Evolutionary conservation across 2,113 vertebrate genomes (phyloP).

Genomic region (Cebus imitator): DNA sequence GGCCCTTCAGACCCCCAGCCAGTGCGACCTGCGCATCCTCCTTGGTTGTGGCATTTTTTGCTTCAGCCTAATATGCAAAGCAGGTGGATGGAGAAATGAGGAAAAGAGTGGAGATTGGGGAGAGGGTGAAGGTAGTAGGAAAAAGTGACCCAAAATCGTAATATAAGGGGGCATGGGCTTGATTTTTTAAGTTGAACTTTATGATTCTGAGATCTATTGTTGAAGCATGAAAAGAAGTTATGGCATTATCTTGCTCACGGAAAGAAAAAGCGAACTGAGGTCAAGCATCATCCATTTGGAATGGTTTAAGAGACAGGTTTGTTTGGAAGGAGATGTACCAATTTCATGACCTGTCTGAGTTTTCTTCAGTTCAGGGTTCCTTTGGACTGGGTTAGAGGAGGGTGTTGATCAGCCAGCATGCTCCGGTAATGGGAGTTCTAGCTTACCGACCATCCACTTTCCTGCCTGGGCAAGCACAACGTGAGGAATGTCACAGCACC

Average conservation of each 20-base stretch:
- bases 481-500: fast-evolving
- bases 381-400: not conserved
- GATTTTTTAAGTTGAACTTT: not conserved
- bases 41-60: too few species aligned
- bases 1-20: not conserved
- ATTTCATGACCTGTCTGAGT: too few species aligned
- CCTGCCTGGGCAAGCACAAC: not conserved
- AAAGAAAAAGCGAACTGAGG: not conserved
- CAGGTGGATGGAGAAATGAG: not conserved
- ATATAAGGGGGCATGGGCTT: not conserved
- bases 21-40: not conserved
- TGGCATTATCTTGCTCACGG: not conserved
- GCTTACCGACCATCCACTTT: not conserved
- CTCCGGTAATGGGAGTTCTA: not conserved
- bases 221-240: not conserved
- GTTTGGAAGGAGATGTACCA: not conserved
- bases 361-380: not conserved
- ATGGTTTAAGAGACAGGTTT: not conserved
- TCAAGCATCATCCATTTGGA: not conserved
- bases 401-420: not conserved
- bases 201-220: not conserved
- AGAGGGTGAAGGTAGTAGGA: not conserved
- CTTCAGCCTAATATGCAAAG: not conserved
- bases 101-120: not conserved
- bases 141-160: not conserved